Base-by-base conservation (phyloP, 1,140 invertebrate species). In the Aphidius ervi region DNA sequence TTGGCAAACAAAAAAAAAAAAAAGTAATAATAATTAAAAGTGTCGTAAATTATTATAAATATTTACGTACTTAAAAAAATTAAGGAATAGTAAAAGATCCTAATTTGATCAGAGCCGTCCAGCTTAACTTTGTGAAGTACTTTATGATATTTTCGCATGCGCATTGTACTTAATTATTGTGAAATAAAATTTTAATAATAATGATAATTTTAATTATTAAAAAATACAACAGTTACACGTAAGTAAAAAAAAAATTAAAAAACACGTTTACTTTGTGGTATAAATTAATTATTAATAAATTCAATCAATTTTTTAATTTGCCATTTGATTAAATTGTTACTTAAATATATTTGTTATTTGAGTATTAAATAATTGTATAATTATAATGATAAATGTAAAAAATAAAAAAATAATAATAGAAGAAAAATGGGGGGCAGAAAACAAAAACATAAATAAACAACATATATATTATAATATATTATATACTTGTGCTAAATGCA, bases 81-180 rank as follows among this genome's bases (percentile, higher is more conserved):
- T 31, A 31, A 31, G 23, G 23, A 31, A 31, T 31, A 31, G 23
- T 58, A 55, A 58, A 67, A 77, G 67, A 78, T 79, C 72, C 76
- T 80, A 78, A 79, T 80, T 80, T 79, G 70, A 79, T 79, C 75
- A 78, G 72, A 79, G 76, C 78, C 78, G 78, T 80, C 78, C 78
- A 80, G 74, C 76, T 80, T 79, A 75, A 76, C 74, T 75, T 73
- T 70, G 74, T 77, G 75, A 79, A 71, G 70, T 77, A 74, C 73
- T 73, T 74, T 3, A 31, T 31, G 68, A 71, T 78, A 78, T 79
- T 79, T 78, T 80, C 74, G 75, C 77, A 78, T 70, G 70, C 68
- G 65, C 73, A 58, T 43, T 65, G 43, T 62, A 65, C 47, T 62
- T 62, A 62, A 62, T 16, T 50, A 61, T 31, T 31, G 23, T 31